Conservation (phyloP, 2,797 vertebrate species). For the Echeneis naucrates region DNA sequence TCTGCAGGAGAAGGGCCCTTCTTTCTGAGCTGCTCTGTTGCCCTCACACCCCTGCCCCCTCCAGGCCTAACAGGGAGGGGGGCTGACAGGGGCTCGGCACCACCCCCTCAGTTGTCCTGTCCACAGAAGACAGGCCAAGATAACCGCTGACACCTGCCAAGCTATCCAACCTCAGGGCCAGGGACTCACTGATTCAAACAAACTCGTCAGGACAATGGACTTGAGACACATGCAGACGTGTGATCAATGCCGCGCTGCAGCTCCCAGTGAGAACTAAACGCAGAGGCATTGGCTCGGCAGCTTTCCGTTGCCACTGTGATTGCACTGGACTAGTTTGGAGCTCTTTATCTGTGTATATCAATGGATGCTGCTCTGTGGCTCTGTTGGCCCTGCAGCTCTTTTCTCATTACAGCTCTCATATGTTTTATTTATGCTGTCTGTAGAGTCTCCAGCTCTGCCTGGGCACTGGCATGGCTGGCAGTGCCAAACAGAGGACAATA, state of each 20-base stretch:
- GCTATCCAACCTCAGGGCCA: slow-evolving; percentile 67
- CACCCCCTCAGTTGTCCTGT: slow-evolving; percentile 72
- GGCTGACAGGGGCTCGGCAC: slow-evolving; percentile 72
- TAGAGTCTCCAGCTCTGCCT: slow-evolving; percentile 82
- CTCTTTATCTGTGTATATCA: slow-evolving; percentile 53
- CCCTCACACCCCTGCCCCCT: slow-evolving; percentile 62
- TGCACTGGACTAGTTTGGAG: slow-evolving; percentile 35
- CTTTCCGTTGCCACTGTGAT: slow-evolving; percentile 29
- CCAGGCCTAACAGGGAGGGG: slow-evolving; percentile 73
- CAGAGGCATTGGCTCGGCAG: slow-evolving; percentile 61
- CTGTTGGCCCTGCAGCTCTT: slow-evolving; percentile 74
- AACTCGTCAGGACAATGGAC: slow-evolving; percentile 72
- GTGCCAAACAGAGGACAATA: slow-evolving; percentile 80
- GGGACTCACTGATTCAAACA: slow-evolving; percentile 55
- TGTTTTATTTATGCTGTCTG: slow-evolving; percentile 87
- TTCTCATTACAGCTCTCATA: slow-evolving; percentile 84
- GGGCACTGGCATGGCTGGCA: slow-evolving; percentile 67
- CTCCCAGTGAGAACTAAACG: slow-evolving; percentile 49
- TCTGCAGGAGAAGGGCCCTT: slow-evolving; percentile 66
- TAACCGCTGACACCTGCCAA: slow-evolving; percentile 83
- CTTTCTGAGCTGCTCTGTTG: slow-evolving; percentile 64
- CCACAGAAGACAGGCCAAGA: slow-evolving; percentile 74
- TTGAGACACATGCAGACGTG: slow-evolving; percentile 48
- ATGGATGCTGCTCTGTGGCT: slow-evolving; percentile 61
- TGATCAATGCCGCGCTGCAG: slow-evolving; percentile 60